phyloP scores from a whole-genome alignment of 2,797 vertebrate genomes.

The Falco naumanni region DNA sequence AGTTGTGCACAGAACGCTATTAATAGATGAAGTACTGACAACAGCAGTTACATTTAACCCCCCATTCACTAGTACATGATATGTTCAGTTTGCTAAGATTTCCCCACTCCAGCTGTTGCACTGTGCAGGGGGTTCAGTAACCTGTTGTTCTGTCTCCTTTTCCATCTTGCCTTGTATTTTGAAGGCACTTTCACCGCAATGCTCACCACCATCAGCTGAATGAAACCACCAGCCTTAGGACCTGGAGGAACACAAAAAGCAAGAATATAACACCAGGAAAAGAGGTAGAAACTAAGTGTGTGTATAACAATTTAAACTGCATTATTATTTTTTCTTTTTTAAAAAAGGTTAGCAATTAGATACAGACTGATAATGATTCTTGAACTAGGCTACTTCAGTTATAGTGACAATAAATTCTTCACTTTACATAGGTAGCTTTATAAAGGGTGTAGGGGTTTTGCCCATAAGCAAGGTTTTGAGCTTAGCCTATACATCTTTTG shows the following conservation, averaged over 20 bases:
- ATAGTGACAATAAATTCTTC: not conserved
- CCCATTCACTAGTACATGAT: not conserved
- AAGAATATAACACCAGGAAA: not conserved
- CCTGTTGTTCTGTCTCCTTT: not conserved
- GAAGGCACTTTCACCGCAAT: not conserved
- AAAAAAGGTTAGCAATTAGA: not conserved
- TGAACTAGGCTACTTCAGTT: not conserved
- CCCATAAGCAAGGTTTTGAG: not conserved
- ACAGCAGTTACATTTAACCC: not conserved
- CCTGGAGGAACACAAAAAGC: not conserved
- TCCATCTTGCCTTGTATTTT: not conserved
- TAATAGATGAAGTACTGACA: not conserved
- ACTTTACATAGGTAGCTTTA: not conserved
- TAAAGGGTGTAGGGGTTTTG: not conserved
- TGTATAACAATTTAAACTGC: not conserved
- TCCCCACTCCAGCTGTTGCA: not conserved
- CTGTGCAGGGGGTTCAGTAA: not conserved
- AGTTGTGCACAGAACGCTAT: not conserved
- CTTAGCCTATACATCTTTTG: not conserved
- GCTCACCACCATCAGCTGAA: not conserved
- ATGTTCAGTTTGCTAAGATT: not conserved
- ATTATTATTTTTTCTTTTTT: not conserved
- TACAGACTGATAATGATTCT: not conserved
- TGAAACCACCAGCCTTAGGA: not conserved
- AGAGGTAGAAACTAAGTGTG: not conserved